Conservation (phyloP, 2,113 vertebrate species). For the Girardinichthys multiradiatus region DNA sequence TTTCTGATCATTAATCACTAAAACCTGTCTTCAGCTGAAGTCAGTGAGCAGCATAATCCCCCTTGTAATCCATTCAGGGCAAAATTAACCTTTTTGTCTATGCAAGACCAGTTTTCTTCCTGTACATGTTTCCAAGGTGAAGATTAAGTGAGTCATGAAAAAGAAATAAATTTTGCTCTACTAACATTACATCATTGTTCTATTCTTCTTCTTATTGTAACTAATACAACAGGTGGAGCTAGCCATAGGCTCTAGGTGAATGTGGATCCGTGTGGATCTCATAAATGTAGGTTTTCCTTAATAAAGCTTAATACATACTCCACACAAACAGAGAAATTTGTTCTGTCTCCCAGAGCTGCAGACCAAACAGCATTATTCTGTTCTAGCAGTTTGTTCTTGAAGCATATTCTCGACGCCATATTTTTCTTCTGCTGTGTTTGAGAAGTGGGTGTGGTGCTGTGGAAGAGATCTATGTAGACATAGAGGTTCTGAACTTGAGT, state of each 20-base stretch:
- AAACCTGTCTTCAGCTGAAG: slow-evolving; percentile 32
- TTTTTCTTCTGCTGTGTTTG: too few relatives aligned
- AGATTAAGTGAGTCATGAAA: slow-evolving; percentile 35
- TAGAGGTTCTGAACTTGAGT: too few relatives aligned
- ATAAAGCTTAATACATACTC: not conserved
- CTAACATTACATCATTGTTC: slow-evolving; percentile 57
- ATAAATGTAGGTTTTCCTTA: not conserved
- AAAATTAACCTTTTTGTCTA: slow-evolving; percentile 3
- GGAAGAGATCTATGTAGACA: too few relatives aligned
- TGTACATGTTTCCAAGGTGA: slow-evolving; percentile 27
- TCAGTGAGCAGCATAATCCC: slow-evolving; percentile 46
- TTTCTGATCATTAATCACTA: slow-evolving; percentile 37
- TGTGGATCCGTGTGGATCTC: not conserved
- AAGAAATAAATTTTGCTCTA: slow-evolving; percentile 42
- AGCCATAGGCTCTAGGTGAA: slow-evolving; percentile 53
- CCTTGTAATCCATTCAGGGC: slow-evolving; percentile 52
- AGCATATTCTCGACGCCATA: not conserved
- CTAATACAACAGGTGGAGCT: slow-evolving; percentile 49
- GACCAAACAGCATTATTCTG: too few relatives aligned
- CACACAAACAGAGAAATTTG: too few relatives aligned
- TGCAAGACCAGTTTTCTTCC: not conserved
- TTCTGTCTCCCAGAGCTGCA: too few relatives aligned
- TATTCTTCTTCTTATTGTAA: slow-evolving; percentile 59
- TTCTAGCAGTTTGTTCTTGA: not conserved
- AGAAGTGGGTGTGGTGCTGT: too few relatives aligned